Base-by-base conservation (phyloP, 2,797 vertebrate genomes). In the Crocidura indochinensis region DNA sequence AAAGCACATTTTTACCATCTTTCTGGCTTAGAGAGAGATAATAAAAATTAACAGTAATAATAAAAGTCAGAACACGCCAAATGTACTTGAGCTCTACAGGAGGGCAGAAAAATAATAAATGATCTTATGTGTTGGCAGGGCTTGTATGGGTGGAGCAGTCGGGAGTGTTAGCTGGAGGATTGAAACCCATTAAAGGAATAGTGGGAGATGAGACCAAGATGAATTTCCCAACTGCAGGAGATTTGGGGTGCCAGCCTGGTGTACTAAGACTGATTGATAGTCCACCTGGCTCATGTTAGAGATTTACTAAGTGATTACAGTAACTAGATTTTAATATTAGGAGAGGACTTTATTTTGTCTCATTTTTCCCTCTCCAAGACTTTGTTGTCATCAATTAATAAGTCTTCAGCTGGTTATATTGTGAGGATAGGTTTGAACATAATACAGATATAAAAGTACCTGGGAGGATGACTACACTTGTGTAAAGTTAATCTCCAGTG, bases 401-500 rank as follows among this genome's bases (percentile, higher is more conserved):
- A 76, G 29, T 89, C 84, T 14, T 79, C 51, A 6, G 14, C 46
- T 89, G 82, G 17, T 15, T 76, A 38, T 67, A 11, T 71, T 81
- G 69, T 60, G 72, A 92, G 85, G 60, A 51, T 62, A 82, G 20
- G 53, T 8, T 22, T 49, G 94, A 88, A 95, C 95, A 90, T 17
- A 10, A 75, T 94, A 95, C 95, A 79, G 91, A 93, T 93, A 60
- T 93, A 65, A 80, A 88, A 84, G 91, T 91, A 93, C 29, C 91
- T 95, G 94, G 68, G 44, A 46, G 56, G 84, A 92, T 51, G 93
- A 15, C 78, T 93, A 31, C 51, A 56, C 2, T 31, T 64, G 4
- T 64, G 44, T 97, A 97, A 97, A 64, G 90, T 95, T 97, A 91
- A 97, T 96, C 95, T 62, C 2, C 2, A 29, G 26, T 88, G 97